These are phyloP conservation scores for Atherinomorus stipes DNA, from an alignment of 2,113 vertebrate genomes.

Conservation along the genomic window DNA sequence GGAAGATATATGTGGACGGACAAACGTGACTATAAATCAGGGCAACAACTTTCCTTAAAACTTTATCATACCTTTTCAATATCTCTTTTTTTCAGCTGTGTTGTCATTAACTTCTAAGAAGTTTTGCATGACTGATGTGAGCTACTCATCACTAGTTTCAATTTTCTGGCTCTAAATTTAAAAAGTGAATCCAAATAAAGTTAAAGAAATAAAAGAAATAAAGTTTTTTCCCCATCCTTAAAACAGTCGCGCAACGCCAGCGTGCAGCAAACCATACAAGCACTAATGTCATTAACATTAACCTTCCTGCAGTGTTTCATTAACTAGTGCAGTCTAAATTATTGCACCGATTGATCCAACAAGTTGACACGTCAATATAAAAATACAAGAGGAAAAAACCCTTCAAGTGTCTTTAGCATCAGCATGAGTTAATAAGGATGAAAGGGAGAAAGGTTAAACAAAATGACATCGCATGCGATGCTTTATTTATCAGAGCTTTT, in stretches of 20 bases:
- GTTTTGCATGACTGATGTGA: neutral
- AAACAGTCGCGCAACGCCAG: neutral
- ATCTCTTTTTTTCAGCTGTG: no score
- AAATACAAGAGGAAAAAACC: slow-evolving; percentile 1
- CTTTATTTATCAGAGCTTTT: slow-evolving; percentile 19
- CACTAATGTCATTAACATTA: slow-evolving; percentile 1
- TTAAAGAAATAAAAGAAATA: no score
- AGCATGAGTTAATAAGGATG: slow-evolving; percentile 31
- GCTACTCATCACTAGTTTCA: neutral
- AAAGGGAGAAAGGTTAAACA: slow-evolving; percentile 32
- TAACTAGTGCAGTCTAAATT: neutral
- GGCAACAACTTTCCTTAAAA: no score
- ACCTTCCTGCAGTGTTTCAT: neutral
- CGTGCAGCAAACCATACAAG: neutral
- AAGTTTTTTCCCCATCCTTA: no score
- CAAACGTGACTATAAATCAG: no score
- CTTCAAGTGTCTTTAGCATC: slow-evolving; percentile 34
- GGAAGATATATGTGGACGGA: no score
- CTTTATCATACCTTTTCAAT: neutral
- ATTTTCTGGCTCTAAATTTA: no score
- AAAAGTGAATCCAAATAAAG: no score
- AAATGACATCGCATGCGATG: slow-evolving; percentile 8
- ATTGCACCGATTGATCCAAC: slow-evolving; percentile 25
- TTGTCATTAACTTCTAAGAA: neutral
- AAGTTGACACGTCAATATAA: slow-evolving; percentile 50